Percentiles rank a stretch among this genome's conserved stretches.
Conservation (phyloP, 2,888 invertebrate genomes). For the Chelonus formosanus region DNA sequence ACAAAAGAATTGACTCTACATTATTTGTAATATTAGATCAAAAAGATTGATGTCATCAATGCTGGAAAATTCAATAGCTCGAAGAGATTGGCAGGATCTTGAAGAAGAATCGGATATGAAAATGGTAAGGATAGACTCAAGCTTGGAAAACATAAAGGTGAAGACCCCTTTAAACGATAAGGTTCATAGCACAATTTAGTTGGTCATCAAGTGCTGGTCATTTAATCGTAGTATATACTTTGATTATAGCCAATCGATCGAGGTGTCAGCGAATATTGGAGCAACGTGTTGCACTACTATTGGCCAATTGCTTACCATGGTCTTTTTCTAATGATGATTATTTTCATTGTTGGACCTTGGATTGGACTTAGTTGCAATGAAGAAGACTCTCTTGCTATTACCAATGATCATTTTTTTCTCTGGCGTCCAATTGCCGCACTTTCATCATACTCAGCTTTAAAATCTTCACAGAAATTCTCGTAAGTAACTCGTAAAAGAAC, state of each 20-base stretch:
- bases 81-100: not conserved
- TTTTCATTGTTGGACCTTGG: constrained; percentile 42
- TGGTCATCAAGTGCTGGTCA: not conserved
- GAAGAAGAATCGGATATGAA: constrained; percentile 3
- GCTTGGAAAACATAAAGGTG: constrained; percentile 20
- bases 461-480: constrained; percentile 12
- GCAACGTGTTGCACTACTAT: constrained; percentile 40
- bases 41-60: constrained; percentile 7
- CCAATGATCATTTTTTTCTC: constrained; percentile 28
- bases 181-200: constrained; percentile 4
- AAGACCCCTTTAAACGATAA: constrained; percentile 5
- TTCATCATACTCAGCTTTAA: constrained; percentile 2
- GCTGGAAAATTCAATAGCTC: constrained; percentile 5
- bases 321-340: constrained; percentile 40
- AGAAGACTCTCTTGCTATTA: constrained; percentile 29
- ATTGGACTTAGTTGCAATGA: constrained; percentile 38
- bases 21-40: not conserved
- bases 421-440: constrained; percentile 26
- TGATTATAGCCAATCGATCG: constrained; percentile 33
- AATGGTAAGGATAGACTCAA: constrained; percentile 13
- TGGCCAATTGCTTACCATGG: constrained; percentile 44
- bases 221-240: constrained; percentile 17
- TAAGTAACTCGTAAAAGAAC: no score
- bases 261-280: constrained; percentile 44
- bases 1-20: not conserved